These are phyloP conservation scores for Macrosteles quadrilineatus DNA, from an alignment of 1,140 invertebrate genomes.

Conservation along the genomic window DNA sequence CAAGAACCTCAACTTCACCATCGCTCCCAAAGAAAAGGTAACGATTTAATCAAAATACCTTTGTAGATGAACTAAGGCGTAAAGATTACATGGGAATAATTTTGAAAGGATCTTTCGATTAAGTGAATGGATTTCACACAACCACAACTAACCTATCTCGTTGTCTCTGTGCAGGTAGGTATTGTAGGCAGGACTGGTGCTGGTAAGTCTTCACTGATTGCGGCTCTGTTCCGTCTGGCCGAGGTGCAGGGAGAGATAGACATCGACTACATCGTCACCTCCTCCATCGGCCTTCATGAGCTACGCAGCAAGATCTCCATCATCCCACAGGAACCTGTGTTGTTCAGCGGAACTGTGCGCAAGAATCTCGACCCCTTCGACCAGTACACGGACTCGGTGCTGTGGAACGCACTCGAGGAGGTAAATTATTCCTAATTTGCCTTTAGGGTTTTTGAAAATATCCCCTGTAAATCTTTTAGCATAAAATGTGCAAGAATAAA, in stretches of 20 bases:
- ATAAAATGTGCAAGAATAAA: no score
- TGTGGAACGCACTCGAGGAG: conserved; percentile 67
- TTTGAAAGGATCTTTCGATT: no score
- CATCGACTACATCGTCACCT: conserved; percentile 66
- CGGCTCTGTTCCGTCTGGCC: conserved; percentile 69
- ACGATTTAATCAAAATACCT: no score
- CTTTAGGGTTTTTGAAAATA: no score
- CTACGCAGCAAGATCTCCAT: conserved; percentile 69
- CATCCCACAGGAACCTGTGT: conserved; percentile 69
- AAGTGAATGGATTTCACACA: no score
- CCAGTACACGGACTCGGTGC: conserved; percentile 56
- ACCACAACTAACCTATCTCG: no score
- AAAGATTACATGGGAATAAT: no score
- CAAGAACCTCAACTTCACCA: conserved; percentile 56
- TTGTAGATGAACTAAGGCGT: no score
- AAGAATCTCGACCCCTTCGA: conserved; percentile 69
- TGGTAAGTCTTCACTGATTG: conserved; percentile 81
- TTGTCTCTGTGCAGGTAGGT: conserved; percentile 54
- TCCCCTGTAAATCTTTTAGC: no score
- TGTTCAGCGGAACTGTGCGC: conserved; percentile 63
- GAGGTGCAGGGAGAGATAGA: conserved; percentile 65
- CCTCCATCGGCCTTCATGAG: conserved; percentile 57
- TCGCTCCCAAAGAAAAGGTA: conserved; percentile 59
- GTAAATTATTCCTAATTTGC: no score
- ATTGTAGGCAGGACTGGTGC: conserved; percentile 74